Conservation (phyloP, 2,888 invertebrate genomes). For the Microchrysa polita region DNA sequence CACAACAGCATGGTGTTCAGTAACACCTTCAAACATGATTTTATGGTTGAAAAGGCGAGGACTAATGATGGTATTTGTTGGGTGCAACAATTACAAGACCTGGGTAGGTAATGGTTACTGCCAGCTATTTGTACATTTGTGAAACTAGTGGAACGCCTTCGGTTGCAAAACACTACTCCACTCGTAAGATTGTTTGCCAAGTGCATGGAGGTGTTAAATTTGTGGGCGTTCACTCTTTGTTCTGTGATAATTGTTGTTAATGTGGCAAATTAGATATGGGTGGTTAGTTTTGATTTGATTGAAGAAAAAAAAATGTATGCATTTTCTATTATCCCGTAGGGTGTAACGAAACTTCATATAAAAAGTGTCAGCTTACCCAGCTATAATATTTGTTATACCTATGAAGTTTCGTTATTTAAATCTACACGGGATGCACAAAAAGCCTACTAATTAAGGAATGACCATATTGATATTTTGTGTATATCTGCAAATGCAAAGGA, state of each 20-base stretch:
- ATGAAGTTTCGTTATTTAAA: no score
- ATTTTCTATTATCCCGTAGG: no score
- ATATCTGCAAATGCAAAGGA: no score
- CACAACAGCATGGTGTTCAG: constrained; percentile 24
- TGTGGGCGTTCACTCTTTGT: constrained; percentile 1
- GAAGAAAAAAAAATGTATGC: no score
- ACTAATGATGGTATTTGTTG: not conserved
- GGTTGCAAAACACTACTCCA: not conserved
- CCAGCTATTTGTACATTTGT: not conserved
- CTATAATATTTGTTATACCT: no score
- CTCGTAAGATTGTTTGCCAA: not conserved
- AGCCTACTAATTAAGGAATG: no score
- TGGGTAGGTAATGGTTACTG: constrained; percentile 2
- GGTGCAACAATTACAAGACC: constrained; percentile 7
- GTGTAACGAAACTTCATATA: no score
- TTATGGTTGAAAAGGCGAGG: constrained; percentile 23
- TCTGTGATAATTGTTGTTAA: constrained; percentile 5
- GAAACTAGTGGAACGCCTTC: constrained; percentile 23
- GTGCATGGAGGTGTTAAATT: constrained; percentile 10
- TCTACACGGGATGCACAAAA: no score
- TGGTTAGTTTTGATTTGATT: no score
- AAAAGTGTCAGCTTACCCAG: no score
- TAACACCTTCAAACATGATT: constrained; percentile 32
- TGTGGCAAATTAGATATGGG: no score
- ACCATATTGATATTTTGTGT: no score